A percentile compares a stretch with the other conserved stretches of the same genome.
Evolutionary conservation across 92 coral and sea anemone species (phyloP).

Genomic region (Scolanthus callimorphus): DNA sequence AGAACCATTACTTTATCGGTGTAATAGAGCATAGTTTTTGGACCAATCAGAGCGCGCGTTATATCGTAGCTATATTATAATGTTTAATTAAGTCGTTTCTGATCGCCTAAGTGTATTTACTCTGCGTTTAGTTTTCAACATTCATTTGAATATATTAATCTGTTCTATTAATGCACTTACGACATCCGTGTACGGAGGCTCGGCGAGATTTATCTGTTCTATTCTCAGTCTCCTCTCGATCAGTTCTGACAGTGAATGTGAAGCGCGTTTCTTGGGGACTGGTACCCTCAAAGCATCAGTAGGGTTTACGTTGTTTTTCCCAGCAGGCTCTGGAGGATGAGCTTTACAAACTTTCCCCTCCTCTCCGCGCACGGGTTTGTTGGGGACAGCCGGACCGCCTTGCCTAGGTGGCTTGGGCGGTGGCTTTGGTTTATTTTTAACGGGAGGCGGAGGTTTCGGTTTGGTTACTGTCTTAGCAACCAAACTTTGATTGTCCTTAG

Average conservation of each 20-base stretch:
- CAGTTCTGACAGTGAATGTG: slow-evolving; percentile 80
- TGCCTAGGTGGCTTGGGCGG: slow-evolving; percentile 65
- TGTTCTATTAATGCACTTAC: too few species aligned
- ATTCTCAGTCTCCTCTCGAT: slow-evolving; percentile 76
- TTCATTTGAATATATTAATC: too few species aligned
- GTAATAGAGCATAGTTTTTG: too few species aligned
- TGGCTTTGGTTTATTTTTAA: slow-evolving; percentile 29
- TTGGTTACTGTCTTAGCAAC: not conserved
- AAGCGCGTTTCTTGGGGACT: slow-evolving; percentile 69
- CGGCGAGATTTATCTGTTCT: slow-evolving; percentile 85
- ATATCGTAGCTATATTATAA: too few species aligned
- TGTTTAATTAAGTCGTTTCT: too few species aligned
- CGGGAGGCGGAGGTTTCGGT: slow-evolving; percentile 1
- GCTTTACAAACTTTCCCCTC: not conserved
- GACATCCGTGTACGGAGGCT: slow-evolving; percentile 66
- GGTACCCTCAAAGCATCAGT: slow-evolving; percentile 34
- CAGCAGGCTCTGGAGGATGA: slow-evolving; percentile 11
- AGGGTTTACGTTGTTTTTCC: not conserved
- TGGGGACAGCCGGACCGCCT: slow-evolving; percentile 15
- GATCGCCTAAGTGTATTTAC: too few species aligned
- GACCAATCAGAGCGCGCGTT: too few species aligned
- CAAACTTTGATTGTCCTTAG: too few species aligned
- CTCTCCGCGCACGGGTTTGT: not conserved
- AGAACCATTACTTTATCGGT: too few species aligned
- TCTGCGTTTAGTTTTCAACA: too few species aligned